A percentile compares a stretch with the other conserved stretches of the same genome.
Conservation (phyloP, 2,888 invertebrate species). For the Tetragonisca angustula region DNA sequence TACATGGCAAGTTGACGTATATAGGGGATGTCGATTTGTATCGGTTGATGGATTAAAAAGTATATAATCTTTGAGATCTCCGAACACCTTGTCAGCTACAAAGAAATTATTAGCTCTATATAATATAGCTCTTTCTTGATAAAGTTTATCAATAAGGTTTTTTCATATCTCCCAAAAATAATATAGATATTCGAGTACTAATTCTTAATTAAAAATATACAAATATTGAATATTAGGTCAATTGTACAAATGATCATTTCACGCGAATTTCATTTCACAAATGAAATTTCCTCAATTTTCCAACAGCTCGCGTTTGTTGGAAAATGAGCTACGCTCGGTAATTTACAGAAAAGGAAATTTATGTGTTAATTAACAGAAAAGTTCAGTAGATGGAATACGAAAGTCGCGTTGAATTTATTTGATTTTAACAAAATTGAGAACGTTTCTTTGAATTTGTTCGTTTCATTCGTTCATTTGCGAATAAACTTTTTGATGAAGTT, state of each 20-base stretch:
- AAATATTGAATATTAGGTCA: too few relatives aligned
- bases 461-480: neutral
- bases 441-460: constrained; percentile 20
- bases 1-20: too few relatives aligned
- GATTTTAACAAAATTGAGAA: constrained; percentile 36
- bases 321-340: constrained; percentile 27
- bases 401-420: constrained; percentile 31
- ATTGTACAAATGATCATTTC: neutral
- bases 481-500: constrained; percentile 35
- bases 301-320: neutral
- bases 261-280: neutral
- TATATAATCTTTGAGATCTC: too few relatives aligned
- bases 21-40: too few relatives aligned
- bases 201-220: too few relatives aligned
- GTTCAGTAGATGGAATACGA: neutral
- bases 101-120: too few relatives aligned
- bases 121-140: too few relatives aligned
- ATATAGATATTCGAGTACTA: too few relatives aligned
- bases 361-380: constrained; percentile 52
- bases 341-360: constrained; percentile 20
- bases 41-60: too few relatives aligned
- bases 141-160: too few relatives aligned
- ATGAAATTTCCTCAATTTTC: constrained; percentile 27
- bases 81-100: too few relatives aligned
- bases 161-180: too few relatives aligned